Conservation (phyloP, 1,140 invertebrate species). For the Bombus affinis region DNA sequence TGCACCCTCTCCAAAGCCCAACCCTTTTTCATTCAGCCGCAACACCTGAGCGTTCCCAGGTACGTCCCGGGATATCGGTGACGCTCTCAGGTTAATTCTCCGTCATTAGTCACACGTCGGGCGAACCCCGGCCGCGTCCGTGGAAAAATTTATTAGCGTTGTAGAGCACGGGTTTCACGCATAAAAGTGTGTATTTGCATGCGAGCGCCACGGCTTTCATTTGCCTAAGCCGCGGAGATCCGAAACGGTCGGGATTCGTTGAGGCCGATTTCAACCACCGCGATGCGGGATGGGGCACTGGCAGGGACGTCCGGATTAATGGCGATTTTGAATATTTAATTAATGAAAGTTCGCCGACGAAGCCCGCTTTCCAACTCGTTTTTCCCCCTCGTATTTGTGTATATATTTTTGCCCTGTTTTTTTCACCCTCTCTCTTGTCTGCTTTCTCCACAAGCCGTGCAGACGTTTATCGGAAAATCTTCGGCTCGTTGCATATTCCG, state of each 20-base stretch:
- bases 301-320: conserved; percentile 63
- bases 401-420: not conserved
- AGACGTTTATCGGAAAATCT: conserved; percentile 1
- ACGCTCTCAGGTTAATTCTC: conserved; percentile 64
- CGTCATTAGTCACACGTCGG: conserved; percentile 73
- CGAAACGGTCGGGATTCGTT: conserved; percentile 65
- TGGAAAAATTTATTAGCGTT: conserved; percentile 76
- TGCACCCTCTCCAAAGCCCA: not conserved
- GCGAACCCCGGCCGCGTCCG: conserved; percentile 49
- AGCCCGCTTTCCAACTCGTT: conserved; percentile 39
- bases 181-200: conserved; percentile 75
- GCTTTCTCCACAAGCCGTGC: not conserved
- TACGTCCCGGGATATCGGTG: conserved; percentile 39
- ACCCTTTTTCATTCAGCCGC: conserved; percentile 26
- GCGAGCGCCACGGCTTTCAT: conserved; percentile 67
- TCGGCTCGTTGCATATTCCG: not conserved
- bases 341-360: conserved; percentile 60
- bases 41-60: conserved; percentile 63
- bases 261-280: conserved; percentile 68
- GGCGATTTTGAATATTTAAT: conserved; percentile 76
- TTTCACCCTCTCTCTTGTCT: not conserved
- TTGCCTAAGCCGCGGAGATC: conserved; percentile 71
- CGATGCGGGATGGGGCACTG: conserved; percentile 10
- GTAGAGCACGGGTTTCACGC: conserved; percentile 49
- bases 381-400: conserved; percentile 4